Conservation (phyloP, 2,888 invertebrate species). For the Eucera pruinosa region DNA sequence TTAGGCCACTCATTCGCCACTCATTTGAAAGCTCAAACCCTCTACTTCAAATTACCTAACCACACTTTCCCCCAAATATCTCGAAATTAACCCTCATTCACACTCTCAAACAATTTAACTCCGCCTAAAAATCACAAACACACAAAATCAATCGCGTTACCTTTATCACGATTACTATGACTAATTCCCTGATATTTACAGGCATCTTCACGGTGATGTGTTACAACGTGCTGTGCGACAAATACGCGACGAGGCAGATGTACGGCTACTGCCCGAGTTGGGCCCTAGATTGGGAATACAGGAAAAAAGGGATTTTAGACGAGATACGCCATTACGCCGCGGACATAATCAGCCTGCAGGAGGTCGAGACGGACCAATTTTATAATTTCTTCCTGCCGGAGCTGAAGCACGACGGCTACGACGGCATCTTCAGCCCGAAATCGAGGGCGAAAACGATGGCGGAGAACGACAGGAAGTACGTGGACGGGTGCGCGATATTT, state of each 20-base stretch:
- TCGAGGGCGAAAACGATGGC: conserved; percentile 99
- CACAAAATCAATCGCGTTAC: too few species aligned
- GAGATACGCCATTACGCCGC: conserved; percentile 98
- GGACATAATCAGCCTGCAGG: conserved; percentile 98
- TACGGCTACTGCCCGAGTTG: conserved; percentile 99
- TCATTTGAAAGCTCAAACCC: too few species aligned
- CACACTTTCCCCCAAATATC: too few species aligned
- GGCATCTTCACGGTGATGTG: conserved; percentile 99
- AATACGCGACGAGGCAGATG: conserved; percentile 99
- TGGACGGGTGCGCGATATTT: conserved; percentile 99
- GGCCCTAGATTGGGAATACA: conserved; percentile 99
- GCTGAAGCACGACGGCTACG: conserved; percentile 94
- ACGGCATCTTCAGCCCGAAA: conserved; percentile 99
- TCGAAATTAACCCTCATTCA: too few species aligned
- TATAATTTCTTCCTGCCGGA: conserved; percentile 98
- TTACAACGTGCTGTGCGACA: conserved; percentile 99
- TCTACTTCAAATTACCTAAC: too few species aligned
- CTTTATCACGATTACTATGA: too few species aligned
- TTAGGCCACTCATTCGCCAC: too few species aligned
- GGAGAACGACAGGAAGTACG: conserved; percentile 97
- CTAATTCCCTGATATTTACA: conserved; percentile 80
- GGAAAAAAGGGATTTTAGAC: conserved; percentile 98
- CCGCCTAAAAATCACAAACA: too few species aligned
- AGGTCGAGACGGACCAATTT: conserved; percentile 99
- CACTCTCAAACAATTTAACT: too few species aligned